Evolutionary conservation across 1,140 invertebrate genomes (phyloP).

Genomic region (Microplitis demolitor): DNA sequence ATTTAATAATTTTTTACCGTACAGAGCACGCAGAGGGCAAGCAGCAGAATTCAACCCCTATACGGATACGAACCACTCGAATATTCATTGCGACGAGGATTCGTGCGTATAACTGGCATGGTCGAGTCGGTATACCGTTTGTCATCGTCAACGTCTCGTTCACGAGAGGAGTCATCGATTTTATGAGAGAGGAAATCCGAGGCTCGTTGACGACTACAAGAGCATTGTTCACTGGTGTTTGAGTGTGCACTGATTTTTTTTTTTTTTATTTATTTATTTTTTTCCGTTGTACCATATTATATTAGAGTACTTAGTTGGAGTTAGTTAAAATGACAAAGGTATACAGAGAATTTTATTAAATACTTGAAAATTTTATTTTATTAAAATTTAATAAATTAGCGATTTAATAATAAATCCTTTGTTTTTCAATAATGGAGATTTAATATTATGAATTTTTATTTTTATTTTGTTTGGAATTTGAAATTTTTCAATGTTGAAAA

Average conservation of each 20-base stretch:
- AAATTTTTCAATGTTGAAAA: too few species aligned
- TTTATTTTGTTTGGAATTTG: too few species aligned
- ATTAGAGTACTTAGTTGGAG: background rate
- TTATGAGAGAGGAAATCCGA: constrained; percentile 26
- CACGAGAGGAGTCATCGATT: constrained; percentile 27
- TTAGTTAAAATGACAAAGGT: background rate
- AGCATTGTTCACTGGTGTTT: constrained; percentile 26
- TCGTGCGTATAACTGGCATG: constrained; percentile 26
- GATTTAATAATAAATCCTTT: too few species aligned
- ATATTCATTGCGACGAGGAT: constrained; percentile 25
- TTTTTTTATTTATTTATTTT: background rate
- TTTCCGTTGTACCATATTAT: background rate
- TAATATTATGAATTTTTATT: too few species aligned
- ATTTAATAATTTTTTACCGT: background rate
- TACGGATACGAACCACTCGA: constrained; percentile 20
- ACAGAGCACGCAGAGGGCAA: background rate
- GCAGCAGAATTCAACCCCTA: constrained; percentile 6
- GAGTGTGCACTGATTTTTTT: constrained; percentile 23
- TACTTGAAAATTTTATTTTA: too few species aligned
- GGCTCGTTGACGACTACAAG: constrained; percentile 21
- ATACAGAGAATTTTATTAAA: too few species aligned
- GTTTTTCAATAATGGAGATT: too few species aligned
- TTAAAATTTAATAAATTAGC: too few species aligned
- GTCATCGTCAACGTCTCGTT: constrained; percentile 30
- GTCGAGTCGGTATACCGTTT: constrained; percentile 23